Evolutionary conservation across 1,140 invertebrate genomes (phyloP).

Genomic region (Pteromalus puparum): DNA sequence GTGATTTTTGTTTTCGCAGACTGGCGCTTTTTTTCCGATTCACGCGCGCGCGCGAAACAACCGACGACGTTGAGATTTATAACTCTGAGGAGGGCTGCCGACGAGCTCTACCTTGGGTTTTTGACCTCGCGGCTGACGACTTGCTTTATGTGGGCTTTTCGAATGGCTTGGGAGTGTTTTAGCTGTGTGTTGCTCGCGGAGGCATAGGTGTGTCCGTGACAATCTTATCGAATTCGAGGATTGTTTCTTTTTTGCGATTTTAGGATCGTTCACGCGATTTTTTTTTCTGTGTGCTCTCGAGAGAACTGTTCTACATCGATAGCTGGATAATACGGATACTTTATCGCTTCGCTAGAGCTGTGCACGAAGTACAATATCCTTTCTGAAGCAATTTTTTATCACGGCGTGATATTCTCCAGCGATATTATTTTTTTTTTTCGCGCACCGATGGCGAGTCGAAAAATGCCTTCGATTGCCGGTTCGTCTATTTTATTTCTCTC

Average conservation of each 20-base stretch:
- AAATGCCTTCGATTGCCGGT: conserved; percentile 42
- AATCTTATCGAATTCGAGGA: conserved; percentile 42
- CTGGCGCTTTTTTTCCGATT: neutral
- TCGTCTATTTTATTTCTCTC: conserved; percentile 36
- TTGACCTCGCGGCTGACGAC: conserved; percentile 38
- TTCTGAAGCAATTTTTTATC: neutral
- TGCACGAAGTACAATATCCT: no score
- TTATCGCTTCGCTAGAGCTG: no score
- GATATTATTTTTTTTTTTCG: no score
- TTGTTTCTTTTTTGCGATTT: neutral
- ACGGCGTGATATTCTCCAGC: neutral
- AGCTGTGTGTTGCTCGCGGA: neutral
- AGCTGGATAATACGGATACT: no score
- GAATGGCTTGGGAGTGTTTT: neutral
- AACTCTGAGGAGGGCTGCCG: neutral
- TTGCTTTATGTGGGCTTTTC: neutral
- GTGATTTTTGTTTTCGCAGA: conserved; percentile 10
- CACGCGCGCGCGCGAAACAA: conserved; percentile 28
- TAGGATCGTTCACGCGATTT: no score
- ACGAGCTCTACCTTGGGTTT: conserved; percentile 30
- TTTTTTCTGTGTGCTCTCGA: no score
- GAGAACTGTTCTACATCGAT: no score
- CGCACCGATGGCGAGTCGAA: neutral
- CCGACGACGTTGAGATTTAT: conserved; percentile 38
- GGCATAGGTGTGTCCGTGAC: conserved; percentile 26